A percentile compares a stretch with the other conserved stretches of the same genome.
phyloP scores from a whole-genome alignment of 2,797 vertebrate genomes.

The Acipenser transmontanus region DNA sequence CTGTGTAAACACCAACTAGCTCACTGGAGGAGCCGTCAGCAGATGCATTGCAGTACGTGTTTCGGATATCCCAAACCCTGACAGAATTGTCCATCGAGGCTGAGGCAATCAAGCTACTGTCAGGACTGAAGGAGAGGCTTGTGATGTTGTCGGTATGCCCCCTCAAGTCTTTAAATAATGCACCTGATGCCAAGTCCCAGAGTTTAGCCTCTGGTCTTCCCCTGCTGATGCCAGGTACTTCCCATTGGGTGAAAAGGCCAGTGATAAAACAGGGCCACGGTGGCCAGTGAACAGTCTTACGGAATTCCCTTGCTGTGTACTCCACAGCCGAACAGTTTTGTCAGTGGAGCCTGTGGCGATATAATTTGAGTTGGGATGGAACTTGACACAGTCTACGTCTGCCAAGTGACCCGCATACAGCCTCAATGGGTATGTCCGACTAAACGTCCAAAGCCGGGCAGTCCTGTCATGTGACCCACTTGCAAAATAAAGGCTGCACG shows the following conservation, averaged over 20 bases:
- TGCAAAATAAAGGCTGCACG: conserved; percentile 89
- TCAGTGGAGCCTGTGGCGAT: conserved; percentile 87
- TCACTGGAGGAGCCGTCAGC: conserved; percentile 84
- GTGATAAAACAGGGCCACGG: conserved; percentile 79
- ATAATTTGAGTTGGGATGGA: conserved; percentile 96
- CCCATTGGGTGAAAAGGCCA: conserved; percentile 88
- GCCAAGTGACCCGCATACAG: conserved; percentile 87
- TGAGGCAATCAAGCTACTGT: conserved; percentile 88
- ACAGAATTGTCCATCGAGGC: conserved; percentile 90
- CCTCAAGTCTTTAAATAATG: conserved; percentile 83
- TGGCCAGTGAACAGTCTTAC: conserved; percentile 92
- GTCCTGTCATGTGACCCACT: conserved; percentile 87
- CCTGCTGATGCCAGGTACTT: conserved; percentile 90
- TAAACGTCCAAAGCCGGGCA: conserved; percentile 87
- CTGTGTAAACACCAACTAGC: conserved; percentile 84
- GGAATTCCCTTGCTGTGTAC: conserved; percentile 84
- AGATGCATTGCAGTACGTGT: conserved; percentile 59
- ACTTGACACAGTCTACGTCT: conserved; percentile 88
- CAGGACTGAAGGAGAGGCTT: conserved; percentile 89
- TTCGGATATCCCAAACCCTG: conserved; percentile 89
- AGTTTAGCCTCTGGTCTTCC: conserved; percentile 88
- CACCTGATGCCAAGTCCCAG: conserved; percentile 89
- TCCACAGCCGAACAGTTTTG: conserved; percentile 92
- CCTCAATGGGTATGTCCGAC: conserved; percentile 83
- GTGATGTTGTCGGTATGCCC: conserved; percentile 89